phyloP scores from a whole-genome alignment of 2,888 invertebrate species.

The Isoperla grammatica region DNA sequence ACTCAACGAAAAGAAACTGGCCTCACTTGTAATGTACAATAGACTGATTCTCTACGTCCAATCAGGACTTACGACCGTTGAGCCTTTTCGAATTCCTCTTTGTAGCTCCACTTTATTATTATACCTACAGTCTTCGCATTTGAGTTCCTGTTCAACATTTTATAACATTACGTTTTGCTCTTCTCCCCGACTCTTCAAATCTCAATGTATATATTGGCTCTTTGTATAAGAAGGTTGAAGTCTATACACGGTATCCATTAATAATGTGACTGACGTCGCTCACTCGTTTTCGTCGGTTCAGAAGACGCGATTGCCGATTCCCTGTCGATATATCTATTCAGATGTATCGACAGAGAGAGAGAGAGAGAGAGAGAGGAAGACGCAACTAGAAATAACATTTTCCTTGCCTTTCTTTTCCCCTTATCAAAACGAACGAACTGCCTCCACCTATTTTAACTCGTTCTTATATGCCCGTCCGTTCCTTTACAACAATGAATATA shows the following conservation, averaged over 20 bases:
- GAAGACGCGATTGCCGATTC: background rate
- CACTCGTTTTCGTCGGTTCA: background rate
- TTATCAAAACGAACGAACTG: slow-evolving; percentile 19
- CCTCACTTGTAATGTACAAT: no score
- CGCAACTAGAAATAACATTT: slow-evolving; percentile 7
- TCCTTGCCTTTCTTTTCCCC: slow-evolving; percentile 1
- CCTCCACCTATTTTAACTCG: background rate
- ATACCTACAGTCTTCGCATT: no score
- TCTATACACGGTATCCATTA: slow-evolving; percentile 15
- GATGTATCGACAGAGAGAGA: slow-evolving; percentile 18
- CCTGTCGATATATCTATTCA: slow-evolving; percentile 19
- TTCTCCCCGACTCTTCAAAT: background rate
- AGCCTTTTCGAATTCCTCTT: no score
- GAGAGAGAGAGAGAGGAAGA: no score
- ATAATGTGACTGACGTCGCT: slow-evolving; percentile 16
- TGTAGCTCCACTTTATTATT: no score
- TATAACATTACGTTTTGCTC: background rate
- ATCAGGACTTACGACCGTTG: no score
- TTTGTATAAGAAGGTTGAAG: slow-evolving; percentile 13
- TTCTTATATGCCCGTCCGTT: background rate
- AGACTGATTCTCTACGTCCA: no score
- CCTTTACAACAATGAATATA: slow-evolving; percentile 2
- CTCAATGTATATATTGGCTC: background rate
- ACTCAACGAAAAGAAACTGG: no score
- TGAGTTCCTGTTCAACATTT: no score